A percentile compares a stretch with the other conserved stretches of the same genome.
These are phyloP conservation scores for Xyliphius kryptos DNA, from an alignment of 2,113 vertebrate genomes.

Conservation along the genomic window DNA sequence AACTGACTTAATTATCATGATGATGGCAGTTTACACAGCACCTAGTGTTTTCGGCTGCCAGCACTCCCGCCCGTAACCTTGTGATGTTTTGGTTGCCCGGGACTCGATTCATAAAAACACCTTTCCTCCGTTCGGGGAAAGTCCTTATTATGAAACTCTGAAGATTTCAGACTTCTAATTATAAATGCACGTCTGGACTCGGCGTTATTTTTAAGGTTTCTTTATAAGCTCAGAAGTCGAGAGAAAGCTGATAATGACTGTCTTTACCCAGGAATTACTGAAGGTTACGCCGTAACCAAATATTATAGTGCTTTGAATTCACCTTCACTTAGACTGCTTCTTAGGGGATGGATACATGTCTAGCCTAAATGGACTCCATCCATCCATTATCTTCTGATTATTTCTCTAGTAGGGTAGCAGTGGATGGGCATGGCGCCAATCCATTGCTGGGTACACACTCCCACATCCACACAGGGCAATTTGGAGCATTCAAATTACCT, in stretches of 20 bases:
- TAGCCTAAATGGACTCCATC: too few species aligned
- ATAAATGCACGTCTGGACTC: constrained; percentile 45
- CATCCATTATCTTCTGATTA: too few species aligned
- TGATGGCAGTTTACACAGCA: constrained; percentile 39
- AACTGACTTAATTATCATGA: constrained; percentile 40
- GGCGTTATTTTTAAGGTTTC: constrained; percentile 33
- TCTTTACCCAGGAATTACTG: constrained; percentile 22
- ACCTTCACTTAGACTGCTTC: not conserved
- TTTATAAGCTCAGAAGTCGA: constrained; percentile 44
- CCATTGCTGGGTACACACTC: too few species aligned
- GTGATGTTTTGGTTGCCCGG: constrained; percentile 33
- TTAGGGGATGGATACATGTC: not conserved
- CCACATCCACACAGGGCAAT: too few species aligned
- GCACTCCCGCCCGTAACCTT: constrained; percentile 6
- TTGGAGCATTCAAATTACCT: too few species aligned
- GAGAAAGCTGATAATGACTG: constrained; percentile 52
- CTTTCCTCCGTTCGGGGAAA: constrained; percentile 34
- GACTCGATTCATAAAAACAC: not conserved
- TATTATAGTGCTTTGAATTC: not conserved
- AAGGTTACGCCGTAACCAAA: not conserved
- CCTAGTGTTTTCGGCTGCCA: constrained; percentile 35
- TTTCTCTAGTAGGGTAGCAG: too few species aligned
- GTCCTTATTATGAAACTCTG: constrained; percentile 47
- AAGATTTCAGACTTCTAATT: constrained; percentile 35
- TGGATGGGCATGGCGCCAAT: too few species aligned